A percentile compares a stretch with the other conserved stretches of the same genome.
phyloP scores from a whole-genome alignment of 2,888 invertebrate genomes.

The Tenthredo notha region DNA sequence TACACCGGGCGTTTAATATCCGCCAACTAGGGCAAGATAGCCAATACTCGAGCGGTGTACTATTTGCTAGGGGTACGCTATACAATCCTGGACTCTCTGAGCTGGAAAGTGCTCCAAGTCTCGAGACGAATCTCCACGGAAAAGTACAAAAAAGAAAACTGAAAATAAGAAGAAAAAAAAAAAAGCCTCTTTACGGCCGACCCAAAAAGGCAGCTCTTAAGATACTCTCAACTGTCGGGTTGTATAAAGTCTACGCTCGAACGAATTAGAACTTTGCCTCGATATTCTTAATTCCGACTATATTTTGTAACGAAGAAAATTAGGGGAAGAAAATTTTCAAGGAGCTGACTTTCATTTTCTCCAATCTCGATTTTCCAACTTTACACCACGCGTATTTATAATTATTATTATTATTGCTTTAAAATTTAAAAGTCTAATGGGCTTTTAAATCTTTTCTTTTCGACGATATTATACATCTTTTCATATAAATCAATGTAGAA shows the following conservation, averaged over 20 bases:
- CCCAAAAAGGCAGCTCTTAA: slow-evolving; percentile 39
- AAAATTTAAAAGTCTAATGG: not conserved
- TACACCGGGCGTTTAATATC: slow-evolving; percentile 39
- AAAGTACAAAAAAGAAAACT: slow-evolving; percentile 45
- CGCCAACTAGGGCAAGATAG: slow-evolving; percentile 42
- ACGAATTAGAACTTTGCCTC: slow-evolving; percentile 40
- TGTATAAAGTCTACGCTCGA: slow-evolving; percentile 41
- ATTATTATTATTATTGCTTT: not conserved
- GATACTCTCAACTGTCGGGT: slow-evolving; percentile 42
- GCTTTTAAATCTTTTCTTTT: not conserved
- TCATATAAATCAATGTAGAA: not conserved
- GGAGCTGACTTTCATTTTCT: not conserved
- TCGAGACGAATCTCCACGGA: slow-evolving; percentile 43
- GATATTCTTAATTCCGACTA: slow-evolving; percentile 20
- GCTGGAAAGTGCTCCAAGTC: slow-evolving; percentile 45
- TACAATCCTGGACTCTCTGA: slow-evolving; percentile 41
- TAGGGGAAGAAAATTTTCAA: not conserved
- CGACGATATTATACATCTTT: not conserved
- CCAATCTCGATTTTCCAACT: slow-evolving; percentile 11
- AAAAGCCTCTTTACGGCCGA: slow-evolving; percentile 30
- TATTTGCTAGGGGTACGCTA: slow-evolving; percentile 42
- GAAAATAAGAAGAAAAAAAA: slow-evolving; percentile 16
- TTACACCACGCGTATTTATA: not conserved
- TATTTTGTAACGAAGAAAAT: slow-evolving; percentile 41
- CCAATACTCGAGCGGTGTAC: slow-evolving; percentile 46